phyloP scores from a whole-genome alignment of 2,797 vertebrate species.

The Mormyrops attenuatus region DNA sequence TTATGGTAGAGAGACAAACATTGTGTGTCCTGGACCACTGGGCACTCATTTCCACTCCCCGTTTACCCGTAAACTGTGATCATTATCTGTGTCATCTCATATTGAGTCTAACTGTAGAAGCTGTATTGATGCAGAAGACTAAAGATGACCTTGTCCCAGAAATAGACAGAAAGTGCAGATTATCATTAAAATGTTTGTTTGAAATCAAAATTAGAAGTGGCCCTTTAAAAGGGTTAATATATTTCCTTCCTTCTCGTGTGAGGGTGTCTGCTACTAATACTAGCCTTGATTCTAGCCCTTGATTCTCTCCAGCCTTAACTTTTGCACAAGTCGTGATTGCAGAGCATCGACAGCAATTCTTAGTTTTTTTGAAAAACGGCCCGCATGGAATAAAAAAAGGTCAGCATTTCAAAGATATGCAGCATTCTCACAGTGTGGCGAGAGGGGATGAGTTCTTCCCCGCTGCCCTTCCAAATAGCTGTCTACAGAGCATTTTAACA shows the following conservation, averaged over 20 bases:
- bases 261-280: not conserved
- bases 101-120: not conserved
- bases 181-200: not conserved
- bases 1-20: not conserved
- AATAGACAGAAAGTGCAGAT: not conserved
- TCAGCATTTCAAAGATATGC: slow-evolving; percentile 2
- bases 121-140: not conserved
- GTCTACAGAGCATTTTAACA: not conserved
- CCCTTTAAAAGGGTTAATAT: not conserved
- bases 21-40: not conserved
- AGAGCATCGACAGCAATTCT: not conserved
- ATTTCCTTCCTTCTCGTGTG: not conserved
- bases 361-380: not conserved
- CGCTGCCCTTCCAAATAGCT: not conserved
- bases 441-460: not conserved
- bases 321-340: not conserved
- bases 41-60: not conserved
- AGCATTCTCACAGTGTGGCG: not conserved
- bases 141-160: not conserved
- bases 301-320: not conserved
- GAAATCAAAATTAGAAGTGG: not conserved
- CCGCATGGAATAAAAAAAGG: not conserved
- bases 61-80: not conserved
- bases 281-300: not conserved
- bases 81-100: not conserved